Evolutionary conservation across 2,888 invertebrate species (phyloP).

Genomic region (Rhamnusium bicolor): DNA sequence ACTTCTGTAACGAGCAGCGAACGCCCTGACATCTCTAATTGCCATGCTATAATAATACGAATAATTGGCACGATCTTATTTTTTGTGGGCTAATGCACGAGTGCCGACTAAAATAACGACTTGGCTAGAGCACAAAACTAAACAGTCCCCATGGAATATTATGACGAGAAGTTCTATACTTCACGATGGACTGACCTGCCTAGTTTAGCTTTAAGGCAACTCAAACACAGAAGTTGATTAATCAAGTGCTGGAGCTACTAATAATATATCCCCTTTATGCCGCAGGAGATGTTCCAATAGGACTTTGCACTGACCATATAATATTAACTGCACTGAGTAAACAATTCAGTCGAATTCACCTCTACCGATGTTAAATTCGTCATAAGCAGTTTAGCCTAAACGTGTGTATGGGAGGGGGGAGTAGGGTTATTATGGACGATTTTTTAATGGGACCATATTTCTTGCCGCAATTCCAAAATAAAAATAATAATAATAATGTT

Average conservation of each 20-base stretch:
- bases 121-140: background rate
- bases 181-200: background rate
- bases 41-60: no score
- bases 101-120: no score
- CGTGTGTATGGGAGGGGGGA: no score
- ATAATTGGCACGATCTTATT: background rate
- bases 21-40: no score
- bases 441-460: no score
- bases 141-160: background rate
- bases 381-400: no score
- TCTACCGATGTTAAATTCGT: no score
- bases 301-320: background rate
- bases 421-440: no score
- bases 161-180: background rate
- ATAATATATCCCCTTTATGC: background rate
- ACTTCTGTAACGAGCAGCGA: no score
- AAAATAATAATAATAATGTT: no score
- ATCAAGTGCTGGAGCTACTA: background rate
- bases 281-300: background rate
- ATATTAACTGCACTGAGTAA: background rate
- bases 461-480: no score
- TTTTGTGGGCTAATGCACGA: background rate
- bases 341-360: background rate
- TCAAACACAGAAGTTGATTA: background rate
- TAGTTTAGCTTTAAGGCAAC: background rate